Percentiles rank a stretch among this genome's conserved stretches.
phyloP scores from a whole-genome alignment of 2,888 invertebrate species.

The Elegia similella region DNA sequence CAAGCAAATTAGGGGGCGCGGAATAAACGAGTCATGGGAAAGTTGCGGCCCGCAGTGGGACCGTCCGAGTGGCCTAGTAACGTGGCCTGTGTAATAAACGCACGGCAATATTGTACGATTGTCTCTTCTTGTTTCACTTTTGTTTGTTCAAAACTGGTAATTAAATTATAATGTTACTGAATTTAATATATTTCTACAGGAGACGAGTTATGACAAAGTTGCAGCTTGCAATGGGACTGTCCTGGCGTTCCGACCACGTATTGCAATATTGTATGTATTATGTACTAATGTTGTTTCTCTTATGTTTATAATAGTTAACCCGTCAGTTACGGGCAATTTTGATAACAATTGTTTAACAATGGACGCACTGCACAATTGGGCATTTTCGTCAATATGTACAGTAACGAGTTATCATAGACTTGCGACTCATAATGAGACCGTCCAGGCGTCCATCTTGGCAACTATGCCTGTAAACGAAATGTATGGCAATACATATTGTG shows the following conservation, averaged over 20 bases:
- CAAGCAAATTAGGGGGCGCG: constrained; percentile 14
- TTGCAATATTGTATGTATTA: no score
- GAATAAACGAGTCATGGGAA: constrained; percentile 10
- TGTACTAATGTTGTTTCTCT: no score
- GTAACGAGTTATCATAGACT: constrained; percentile 6
- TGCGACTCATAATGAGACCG: background rate
- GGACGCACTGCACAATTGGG: no score
- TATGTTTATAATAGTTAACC: no score
- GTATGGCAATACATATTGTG: background rate
- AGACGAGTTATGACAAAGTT: background rate
- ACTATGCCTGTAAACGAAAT: background rate
- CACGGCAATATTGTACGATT: background rate
- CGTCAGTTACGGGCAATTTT: no score
- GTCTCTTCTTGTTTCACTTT: background rate
- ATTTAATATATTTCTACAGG: no score
- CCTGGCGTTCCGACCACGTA: no score
- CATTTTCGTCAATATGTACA: no score
- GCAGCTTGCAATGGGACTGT: background rate
- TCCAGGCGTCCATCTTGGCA: background rate
- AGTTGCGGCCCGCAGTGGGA: constrained; percentile 7
- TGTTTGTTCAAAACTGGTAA: no score
- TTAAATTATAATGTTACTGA: no score
- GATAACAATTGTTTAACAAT: no score
- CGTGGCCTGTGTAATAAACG: background rate
- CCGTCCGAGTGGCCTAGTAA: background rate